Evolutionary conservation across 35 echinoderm and acorn worm genomes (phyloP), one percentile per base, ranked within the genome.

Genomic region (Apostichopus japonicus): DNA sequence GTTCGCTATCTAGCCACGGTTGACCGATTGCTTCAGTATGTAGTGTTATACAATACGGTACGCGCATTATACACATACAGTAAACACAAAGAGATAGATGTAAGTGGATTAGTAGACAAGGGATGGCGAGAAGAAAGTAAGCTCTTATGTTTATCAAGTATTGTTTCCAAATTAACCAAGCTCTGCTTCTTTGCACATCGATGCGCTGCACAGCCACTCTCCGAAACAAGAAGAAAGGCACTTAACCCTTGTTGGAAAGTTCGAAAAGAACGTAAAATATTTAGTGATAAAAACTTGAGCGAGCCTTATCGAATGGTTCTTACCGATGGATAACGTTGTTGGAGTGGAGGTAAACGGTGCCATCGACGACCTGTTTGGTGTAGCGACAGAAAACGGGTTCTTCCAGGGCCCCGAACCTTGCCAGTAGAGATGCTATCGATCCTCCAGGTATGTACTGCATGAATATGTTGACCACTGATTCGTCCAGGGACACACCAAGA

Each of bases 361-460:
- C 97, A 79, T 99, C 91, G 2, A 95, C 88, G 44, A 98, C 91
- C 92, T 95, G 93, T 72, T 96, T 95, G 22, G 97, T 96, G 73
- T 99, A 99, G 15, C 97, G 95, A 78, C 97, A 99, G 93, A 96
- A 99, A 9, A 99, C 95, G 0, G 93, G 79, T 58, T 99, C 97
- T 51, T 99, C 97, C 6, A 99, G 87, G 2, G 95, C 95, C 7
- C 97, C 97, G 84, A 99, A 99, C 63, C 95, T 91, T 51, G 95
- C 95, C 9, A 96, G 93, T 16, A 99, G 92, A 0, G 95, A 94
- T 24, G 97, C 97, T 23, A 99, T 96, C 0, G 95, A 96, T 1
- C 97, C 97, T 22, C 97, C 97, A 5, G 97, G 97, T 10, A 99
- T 93, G 51, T 87, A 96, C 95, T 98, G 97, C 97, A 99, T 96